Evolutionary conservation across 2,797 vertebrate species (phyloP).

Genomic region (Anguilla anguilla): DNA sequence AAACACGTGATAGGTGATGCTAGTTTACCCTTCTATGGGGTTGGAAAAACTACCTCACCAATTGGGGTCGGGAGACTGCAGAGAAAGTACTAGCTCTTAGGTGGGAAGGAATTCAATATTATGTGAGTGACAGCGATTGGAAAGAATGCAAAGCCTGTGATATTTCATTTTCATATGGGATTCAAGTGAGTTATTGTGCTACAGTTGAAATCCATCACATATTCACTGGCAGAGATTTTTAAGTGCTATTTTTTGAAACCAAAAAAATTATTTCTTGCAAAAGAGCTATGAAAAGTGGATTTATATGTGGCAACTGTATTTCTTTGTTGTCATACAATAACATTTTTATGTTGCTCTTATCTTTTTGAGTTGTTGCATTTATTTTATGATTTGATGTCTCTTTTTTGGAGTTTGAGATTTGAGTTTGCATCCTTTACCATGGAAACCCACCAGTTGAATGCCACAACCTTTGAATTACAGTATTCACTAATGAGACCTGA

Average conservation of each 20-base stretch:
- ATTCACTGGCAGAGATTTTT: too few relatives aligned
- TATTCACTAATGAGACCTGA: not conserved
- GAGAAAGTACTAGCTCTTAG: not conserved
- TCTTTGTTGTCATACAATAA: too few relatives aligned
- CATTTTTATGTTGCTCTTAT: not conserved
- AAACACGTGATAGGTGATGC: too few relatives aligned
- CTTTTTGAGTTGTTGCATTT: not conserved
- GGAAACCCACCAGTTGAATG: not conserved
- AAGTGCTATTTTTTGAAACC: too few relatives aligned
- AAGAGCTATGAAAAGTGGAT: not conserved
- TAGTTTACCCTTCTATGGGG: not conserved
- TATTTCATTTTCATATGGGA: not conserved
- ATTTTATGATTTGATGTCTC: not conserved
- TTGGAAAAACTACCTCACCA: too few relatives aligned
- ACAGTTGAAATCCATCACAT: not conserved
- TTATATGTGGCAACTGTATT: not conserved
- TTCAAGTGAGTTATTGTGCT: too few relatives aligned
- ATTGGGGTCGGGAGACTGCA: not conserved
- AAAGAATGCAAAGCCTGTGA: not conserved
- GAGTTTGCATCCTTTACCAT: not conserved
- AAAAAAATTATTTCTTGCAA: not conserved
- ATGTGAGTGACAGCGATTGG: not conserved
- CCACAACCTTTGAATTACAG: not conserved
- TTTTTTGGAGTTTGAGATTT: not conserved
- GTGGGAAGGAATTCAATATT: not conserved